Conservation (phyloP, 2,113 vertebrate species). For the Gymnobelideus leadbeateri region DNA sequence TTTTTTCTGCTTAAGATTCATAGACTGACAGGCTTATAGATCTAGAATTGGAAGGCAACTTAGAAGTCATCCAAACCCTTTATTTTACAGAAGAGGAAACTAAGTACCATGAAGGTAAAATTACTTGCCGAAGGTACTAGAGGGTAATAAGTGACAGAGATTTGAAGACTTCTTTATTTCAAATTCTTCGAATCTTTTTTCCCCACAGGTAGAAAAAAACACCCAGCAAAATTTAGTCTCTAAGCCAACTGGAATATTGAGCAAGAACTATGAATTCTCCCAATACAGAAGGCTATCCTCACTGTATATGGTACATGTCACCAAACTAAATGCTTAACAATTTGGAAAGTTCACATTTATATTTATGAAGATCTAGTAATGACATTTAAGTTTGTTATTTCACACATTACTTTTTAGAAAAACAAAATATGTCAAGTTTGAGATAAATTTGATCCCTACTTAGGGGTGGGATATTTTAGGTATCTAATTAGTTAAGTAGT, state of each 20-base stretch:
- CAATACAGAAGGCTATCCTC: neutral
- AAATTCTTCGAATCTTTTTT: slow-evolving; percentile 37
- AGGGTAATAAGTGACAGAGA: neutral
- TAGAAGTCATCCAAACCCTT: neutral
- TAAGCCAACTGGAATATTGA: slow-evolving; percentile 36
- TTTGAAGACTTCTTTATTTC: slow-evolving; percentile 28
- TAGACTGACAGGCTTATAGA: neutral
- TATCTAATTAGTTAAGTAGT: slow-evolving; percentile 39
- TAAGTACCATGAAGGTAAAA: neutral
- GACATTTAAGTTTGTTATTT: neutral
- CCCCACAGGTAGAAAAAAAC: neutral
- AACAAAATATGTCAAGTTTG: neutral
- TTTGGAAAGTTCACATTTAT: neutral
- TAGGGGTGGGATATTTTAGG: slow-evolving; percentile 16
- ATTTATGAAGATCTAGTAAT: neutral
- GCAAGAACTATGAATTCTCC: slow-evolving; percentile 26
- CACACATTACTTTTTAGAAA: slow-evolving; percentile 43
- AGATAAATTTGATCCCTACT: neutral
- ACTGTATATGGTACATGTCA: slow-evolving; percentile 24
- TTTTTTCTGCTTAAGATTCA: neutral
- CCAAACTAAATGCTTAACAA: slow-evolving; percentile 41
- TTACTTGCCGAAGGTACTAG: neutral
- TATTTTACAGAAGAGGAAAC: neutral
- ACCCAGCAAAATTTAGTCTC: neutral
- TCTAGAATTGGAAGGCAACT: neutral